phyloP scores from a whole-genome alignment of 2,797 vertebrate genomes.

The Protonibea diacanthus region DNA sequence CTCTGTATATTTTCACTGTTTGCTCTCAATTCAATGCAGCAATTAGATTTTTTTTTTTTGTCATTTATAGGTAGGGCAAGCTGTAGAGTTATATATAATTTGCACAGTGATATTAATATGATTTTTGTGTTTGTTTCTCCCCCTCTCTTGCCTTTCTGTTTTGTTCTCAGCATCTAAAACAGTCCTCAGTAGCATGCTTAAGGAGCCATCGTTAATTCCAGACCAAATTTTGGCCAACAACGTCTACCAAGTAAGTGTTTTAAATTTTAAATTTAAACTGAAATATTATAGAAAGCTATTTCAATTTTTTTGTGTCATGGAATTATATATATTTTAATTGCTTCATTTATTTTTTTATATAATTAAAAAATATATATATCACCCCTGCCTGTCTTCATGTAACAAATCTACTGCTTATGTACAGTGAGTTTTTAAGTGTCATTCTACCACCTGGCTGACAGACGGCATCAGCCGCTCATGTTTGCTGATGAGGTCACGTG shows the following conservation, averaged over 20 bases:
- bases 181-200: slow-evolving; percentile 93
- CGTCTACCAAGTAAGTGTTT: slow-evolving; percentile 92
- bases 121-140: slow-evolving; percentile 13
- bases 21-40: slow-evolving; percentile 29
- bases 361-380: not conserved
- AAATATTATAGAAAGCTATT: not conserved
- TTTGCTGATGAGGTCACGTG: slow-evolving; percentile 87
- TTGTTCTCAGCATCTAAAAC: slow-evolving; percentile 90
- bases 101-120: slow-evolving; percentile 8
- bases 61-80: not conserved
- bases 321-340: not conserved
- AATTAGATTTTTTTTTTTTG: slow-evolving; percentile 13
- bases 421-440: slow-evolving; percentile 50
- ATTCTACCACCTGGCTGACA: slow-evolving; percentile 56
- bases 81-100: not conserved
- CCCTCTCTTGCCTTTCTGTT: slow-evolving; percentile 23
- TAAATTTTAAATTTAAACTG: not conserved
- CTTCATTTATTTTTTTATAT: not conserved
- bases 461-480: slow-evolving; percentile 78
- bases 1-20: slow-evolving; percentile 46
- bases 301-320: not conserved
- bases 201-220: slow-evolving; percentile 95
- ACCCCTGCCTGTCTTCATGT: not conserved
- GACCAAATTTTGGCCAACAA: slow-evolving; percentile 93
- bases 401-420: slow-evolving; percentile 16